These are phyloP conservation scores for Strigops habroptila DNA, from an alignment of 2,113 vertebrate species.

Conservation along the genomic window DNA sequence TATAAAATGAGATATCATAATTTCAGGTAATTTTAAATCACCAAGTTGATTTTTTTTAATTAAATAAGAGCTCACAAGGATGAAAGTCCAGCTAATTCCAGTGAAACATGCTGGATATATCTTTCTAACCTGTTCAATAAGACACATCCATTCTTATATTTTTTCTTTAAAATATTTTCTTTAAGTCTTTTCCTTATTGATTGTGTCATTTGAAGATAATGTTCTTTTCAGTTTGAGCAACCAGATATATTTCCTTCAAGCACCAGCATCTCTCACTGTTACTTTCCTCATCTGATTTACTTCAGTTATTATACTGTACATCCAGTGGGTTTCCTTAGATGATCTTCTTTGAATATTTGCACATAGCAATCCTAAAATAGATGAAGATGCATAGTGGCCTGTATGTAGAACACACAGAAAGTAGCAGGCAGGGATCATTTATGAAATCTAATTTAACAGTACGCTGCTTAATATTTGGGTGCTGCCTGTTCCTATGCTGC, in stretches of 20 bases:
- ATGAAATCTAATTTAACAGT: constrained; percentile 63
- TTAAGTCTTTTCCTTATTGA: not conserved
- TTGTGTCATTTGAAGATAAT: not conserved
- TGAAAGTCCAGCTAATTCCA: not conserved
- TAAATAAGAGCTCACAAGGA: not conserved
- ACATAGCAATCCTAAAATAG: constrained; percentile 27
- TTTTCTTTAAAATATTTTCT: not conserved
- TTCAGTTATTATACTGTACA: not conserved
- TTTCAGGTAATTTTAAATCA: not conserved
- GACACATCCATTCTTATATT: not conserved
- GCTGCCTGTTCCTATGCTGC: constrained; percentile 25
- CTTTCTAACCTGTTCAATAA: not conserved
- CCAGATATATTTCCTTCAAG: not conserved
- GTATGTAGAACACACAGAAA: constrained; percentile 12
- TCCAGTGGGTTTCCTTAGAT: not conserved
- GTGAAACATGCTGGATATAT: not conserved
- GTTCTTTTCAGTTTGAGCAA: not conserved
- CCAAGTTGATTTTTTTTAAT: not conserved
- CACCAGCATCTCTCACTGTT: not conserved
- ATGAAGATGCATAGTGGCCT: constrained; percentile 2
- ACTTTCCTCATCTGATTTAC: constrained; percentile 13
- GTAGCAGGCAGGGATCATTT: constrained; percentile 50
- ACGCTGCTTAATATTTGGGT: constrained; percentile 15
- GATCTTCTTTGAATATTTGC: constrained; percentile 7
- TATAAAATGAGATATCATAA: not conserved